These are phyloP conservation scores for Mola mola DNA, from an alignment of 2,113 vertebrate species.

Conservation along the genomic window DNA sequence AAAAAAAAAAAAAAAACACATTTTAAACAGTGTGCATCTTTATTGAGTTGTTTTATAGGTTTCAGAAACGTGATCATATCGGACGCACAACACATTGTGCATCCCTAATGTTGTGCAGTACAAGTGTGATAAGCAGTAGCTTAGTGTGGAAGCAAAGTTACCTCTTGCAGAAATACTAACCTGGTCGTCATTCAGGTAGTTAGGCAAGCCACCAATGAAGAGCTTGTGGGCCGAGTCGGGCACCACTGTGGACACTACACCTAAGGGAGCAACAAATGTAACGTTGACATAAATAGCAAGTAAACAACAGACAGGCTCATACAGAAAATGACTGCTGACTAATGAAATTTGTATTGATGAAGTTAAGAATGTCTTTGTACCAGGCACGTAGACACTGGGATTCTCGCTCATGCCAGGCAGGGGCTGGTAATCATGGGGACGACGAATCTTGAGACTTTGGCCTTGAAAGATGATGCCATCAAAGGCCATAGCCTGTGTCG, in stretches of 20 bases:
- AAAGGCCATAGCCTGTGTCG: constrained; percentile 94
- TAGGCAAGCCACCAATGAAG: constrained; percentile 91
- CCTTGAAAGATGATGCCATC: constrained; percentile 96
- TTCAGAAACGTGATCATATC: too few species aligned
- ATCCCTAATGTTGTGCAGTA: neutral
- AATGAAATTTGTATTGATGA: constrained; percentile 52
- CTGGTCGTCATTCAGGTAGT: constrained; percentile 95
- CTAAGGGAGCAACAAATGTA: constrained; percentile 62
- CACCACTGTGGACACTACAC: constrained; percentile 94
- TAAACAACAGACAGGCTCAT: constrained; percentile 10
- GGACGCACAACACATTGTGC: too few species aligned
- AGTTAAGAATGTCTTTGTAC: constrained; percentile 79
- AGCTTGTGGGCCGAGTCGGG: constrained; percentile 94
- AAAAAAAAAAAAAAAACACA: too few species aligned
- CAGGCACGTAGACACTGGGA: constrained; percentile 93
- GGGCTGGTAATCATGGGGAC: constrained; percentile 93
- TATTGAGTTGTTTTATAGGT: too few species aligned
- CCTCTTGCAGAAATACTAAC: constrained; percentile 66
- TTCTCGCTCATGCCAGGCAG: constrained; percentile 95
- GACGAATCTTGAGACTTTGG: constrained; percentile 92
- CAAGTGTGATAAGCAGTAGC: neutral
- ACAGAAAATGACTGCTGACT: neutral
- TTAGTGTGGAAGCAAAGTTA: neutral
- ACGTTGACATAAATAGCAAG: neutral
- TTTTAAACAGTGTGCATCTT: too few species aligned